Evolutionary conservation across 2,888 invertebrate genomes (phyloP).

Genomic region (Gastracanthus pulcherrimus): DNA sequence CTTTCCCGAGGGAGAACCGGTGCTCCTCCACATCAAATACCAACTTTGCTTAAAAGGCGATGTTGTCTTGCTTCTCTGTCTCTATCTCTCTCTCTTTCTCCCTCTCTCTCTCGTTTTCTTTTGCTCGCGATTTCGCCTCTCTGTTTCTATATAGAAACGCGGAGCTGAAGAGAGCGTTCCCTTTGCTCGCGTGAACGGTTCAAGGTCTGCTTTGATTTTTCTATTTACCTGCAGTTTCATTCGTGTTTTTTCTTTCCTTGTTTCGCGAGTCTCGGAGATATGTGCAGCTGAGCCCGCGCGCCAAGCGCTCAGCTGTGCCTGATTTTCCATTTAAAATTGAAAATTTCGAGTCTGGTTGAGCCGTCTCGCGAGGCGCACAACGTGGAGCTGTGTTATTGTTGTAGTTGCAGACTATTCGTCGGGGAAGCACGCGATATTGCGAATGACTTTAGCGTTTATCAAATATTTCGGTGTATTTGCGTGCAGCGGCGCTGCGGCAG

Average conservation of each 20-base stretch:
- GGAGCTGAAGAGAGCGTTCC: not conserved
- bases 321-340: conserved; percentile 25
- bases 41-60: conserved; percentile 65
- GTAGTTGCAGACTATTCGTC: not conserved
- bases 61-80: conserved; percentile 4
- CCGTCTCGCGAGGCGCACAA: not conserved
- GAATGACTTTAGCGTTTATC: conserved; percentile 39
- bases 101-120: not conserved
- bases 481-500: not conserved
- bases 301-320: not conserved
- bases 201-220: conserved; percentile 38
- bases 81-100: conserved; percentile 24
- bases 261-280: no score
- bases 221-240: not conserved
- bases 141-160: not conserved
- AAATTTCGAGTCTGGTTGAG: no score
- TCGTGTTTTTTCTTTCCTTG: not conserved
- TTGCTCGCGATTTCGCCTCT: not conserved
- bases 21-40: conserved; percentile 62
- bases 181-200: conserved; percentile 12
- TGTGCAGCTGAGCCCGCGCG: no score
- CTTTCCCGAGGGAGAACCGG: conserved; percentile 49
- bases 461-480: conserved; percentile 35
- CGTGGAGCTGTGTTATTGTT: not conserved
- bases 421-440: conserved; percentile 26